phyloP scores from a whole-genome alignment of 23 tunicate genomes.

The Botrylloides violaceus region DNA sequence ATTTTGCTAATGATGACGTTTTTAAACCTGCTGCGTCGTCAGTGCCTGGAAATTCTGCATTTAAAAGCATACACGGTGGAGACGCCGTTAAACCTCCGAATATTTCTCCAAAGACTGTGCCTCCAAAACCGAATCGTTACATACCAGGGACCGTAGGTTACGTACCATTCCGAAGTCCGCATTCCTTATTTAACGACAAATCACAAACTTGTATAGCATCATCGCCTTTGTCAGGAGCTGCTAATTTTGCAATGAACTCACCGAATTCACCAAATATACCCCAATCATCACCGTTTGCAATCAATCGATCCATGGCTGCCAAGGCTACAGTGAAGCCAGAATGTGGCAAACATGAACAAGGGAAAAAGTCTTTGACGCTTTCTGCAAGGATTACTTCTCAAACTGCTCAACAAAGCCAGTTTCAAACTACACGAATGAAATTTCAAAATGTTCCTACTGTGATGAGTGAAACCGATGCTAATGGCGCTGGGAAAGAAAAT shows the following conservation, averaged over 20 bases:
- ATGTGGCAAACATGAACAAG: not conserved
- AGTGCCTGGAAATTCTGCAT: not conserved
- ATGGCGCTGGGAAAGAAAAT: too few species aligned
- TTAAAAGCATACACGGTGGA: not conserved
- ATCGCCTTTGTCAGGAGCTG: constrained; percentile 80
- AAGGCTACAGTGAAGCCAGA: constrained; percentile 7
- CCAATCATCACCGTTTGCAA: not conserved
- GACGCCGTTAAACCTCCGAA: not conserved
- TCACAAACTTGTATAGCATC: constrained; percentile 24
- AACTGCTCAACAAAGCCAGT: not conserved
- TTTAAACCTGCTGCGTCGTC: not conserved
- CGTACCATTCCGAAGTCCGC: constrained; percentile 12
- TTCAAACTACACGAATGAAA: constrained; percentile 59
- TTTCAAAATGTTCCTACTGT: constrained; percentile 35
- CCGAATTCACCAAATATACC: constrained; percentile 47
- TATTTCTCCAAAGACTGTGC: constrained; percentile 8
- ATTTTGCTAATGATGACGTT: not conserved
- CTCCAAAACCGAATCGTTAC: constrained; percentile 7
- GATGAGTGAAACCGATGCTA: too few species aligned
- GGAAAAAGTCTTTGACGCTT: not conserved
- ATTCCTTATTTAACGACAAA: not conserved
- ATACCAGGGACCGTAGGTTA: not conserved
- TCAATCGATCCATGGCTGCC: constrained; percentile 6
- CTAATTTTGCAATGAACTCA: constrained; percentile 70
- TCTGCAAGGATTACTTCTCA: not conserved